A percentile compares a stretch with the other conserved stretches of the same genome.
Conservation (phyloP, 1,140 invertebrate species). For the Sitobion miscanthi region DNA sequence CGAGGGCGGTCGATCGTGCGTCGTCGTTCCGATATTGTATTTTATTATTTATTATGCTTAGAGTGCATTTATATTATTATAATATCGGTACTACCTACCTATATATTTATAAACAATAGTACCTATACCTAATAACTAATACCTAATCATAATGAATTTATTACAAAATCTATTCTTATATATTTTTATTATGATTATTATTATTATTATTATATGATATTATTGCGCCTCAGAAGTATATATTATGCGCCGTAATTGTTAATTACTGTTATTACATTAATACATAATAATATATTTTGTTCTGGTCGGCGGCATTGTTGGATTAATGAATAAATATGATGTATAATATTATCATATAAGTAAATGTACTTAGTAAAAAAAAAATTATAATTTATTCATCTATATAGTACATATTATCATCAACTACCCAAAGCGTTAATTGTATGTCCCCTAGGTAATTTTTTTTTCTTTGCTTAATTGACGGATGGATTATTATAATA, state of each 20-base stretch:
- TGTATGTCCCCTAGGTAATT: background rate
- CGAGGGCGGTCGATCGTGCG: background rate
- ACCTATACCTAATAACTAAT: too few relatives aligned
- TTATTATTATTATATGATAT: too few relatives aligned
- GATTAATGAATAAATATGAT: constrained; percentile 2
- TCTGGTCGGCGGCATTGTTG: background rate
- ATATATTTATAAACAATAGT: background rate
- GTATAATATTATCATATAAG: background rate
- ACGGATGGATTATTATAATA: background rate
- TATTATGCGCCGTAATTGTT: background rate
- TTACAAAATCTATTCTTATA: background rate
- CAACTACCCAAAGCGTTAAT: background rate
- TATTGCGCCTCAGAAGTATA: background rate
- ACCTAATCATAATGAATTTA: background rate
- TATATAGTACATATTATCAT: background rate
- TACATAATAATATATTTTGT: background rate
- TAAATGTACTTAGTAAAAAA: background rate
- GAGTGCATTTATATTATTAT: background rate
- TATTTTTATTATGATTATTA: background rate
- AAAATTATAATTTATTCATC: background rate
- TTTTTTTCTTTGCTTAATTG: background rate
- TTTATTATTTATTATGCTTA: background rate
- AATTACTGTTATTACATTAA: background rate
- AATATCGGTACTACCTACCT: too few relatives aligned
- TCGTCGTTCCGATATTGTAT: background rate